phyloP scores from a whole-genome alignment of 1,140 invertebrate species.

The Heliconius hermathena region DNA sequence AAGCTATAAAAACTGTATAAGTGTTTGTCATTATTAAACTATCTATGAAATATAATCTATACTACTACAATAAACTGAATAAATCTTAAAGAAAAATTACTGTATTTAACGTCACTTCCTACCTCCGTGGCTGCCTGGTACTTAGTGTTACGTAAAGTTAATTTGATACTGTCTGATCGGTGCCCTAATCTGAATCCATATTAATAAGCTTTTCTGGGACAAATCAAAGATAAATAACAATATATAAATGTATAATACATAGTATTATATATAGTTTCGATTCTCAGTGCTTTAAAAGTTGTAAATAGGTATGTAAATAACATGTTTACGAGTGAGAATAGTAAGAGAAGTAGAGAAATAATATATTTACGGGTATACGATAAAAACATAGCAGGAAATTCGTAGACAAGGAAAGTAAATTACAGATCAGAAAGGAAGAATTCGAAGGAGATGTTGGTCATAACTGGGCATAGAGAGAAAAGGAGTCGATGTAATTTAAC shows the following conservation, averaged over 20 bases:
- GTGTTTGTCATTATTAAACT: too few relatives aligned
- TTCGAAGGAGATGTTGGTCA: too few relatives aligned
- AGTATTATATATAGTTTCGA: not conserved
- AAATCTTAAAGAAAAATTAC: not conserved
- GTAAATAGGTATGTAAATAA: too few relatives aligned
- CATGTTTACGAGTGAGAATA: too few relatives aligned
- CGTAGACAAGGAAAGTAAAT: too few relatives aligned
- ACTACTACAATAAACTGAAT: not conserved
- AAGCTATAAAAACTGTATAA: too few relatives aligned
- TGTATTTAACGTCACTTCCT: slow-evolving; percentile 4
- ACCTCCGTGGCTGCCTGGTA: not conserved
- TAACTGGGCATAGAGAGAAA: too few relatives aligned
- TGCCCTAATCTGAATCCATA: slow-evolving; percentile 27
- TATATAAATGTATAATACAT: not conserved
- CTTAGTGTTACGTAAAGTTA: slow-evolving; percentile 14
- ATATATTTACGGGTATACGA: too few relatives aligned
- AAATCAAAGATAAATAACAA: not conserved
- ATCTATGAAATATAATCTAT: not conserved
- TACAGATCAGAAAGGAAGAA: too few relatives aligned
- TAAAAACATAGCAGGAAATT: too few relatives aligned
- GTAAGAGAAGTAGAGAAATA: too few relatives aligned
- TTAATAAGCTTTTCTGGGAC: slow-evolving; percentile 25
- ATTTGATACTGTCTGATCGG: slow-evolving; percentile 16
- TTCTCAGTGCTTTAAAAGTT: not conserved
- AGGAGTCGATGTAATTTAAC: too few relatives aligned